These are phyloP conservation scores for Gyps fulvus DNA, from an alignment of 2,113 vertebrate genomes.

Conservation along the genomic window DNA sequence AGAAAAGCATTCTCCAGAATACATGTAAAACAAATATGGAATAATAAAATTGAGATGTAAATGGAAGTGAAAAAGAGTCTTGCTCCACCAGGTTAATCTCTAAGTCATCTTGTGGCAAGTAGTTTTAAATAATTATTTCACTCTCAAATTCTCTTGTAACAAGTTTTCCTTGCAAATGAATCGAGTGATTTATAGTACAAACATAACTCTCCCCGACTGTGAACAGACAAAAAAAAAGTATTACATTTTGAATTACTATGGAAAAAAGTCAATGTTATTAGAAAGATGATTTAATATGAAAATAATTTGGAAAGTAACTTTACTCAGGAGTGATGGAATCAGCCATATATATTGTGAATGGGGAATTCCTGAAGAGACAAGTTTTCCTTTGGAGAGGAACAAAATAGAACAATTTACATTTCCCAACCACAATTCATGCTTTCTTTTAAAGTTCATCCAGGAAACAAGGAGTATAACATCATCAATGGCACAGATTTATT, in stretches of 20 bases:
- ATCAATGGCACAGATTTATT: neutral
- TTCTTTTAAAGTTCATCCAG: neutral
- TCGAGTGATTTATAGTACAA: neutral
- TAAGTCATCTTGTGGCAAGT: neutral
- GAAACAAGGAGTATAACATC: neutral
- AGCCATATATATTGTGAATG: conserved; percentile 23
- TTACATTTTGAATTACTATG: conserved; percentile 19
- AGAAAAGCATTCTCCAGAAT: neutral
- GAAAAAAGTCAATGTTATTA: neutral
- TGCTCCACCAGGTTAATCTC: neutral
- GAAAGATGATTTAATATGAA: neutral
- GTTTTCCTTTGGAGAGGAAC: neutral
- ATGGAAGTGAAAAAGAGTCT: neutral
- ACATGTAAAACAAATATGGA: neutral
- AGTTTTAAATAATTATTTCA: conserved; percentile 14
- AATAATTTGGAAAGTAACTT: conserved; percentile 45
- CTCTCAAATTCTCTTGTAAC: conserved; percentile 7
- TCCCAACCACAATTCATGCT: neutral
- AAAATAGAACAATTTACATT: conserved; percentile 15
- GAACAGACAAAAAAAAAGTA: neutral
- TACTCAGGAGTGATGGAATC: conserved; percentile 34
- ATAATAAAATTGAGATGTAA: neutral
- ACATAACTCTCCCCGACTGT: neutral
- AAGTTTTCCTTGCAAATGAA: conserved; percentile 28
- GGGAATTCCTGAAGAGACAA: conserved; percentile 21